Percentiles rank a stretch among this genome's conserved stretches.
phyloP scores from a whole-genome alignment of 1,140 invertebrate species.

The Drosophila jambulina region DNA sequence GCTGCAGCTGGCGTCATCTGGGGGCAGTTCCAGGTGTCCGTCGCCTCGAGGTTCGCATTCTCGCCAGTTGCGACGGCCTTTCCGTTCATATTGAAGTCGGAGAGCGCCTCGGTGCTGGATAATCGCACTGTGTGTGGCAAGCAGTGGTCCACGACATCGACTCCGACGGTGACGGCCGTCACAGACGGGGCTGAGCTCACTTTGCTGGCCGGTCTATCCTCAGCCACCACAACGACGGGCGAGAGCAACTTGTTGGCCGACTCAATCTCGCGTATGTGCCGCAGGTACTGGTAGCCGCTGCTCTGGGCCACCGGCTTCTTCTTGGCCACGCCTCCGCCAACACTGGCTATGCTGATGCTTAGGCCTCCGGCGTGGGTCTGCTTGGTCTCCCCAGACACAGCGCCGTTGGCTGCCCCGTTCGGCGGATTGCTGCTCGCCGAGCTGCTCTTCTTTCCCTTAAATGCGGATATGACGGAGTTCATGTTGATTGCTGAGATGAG shows the following conservation, averaged over 20 bases:
- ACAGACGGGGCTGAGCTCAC: neutral
- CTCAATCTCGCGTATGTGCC: constrained; percentile 84
- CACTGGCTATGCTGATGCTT: constrained; percentile 54
- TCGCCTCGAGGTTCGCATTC: constrained; percentile 64
- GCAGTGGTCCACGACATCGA: constrained; percentile 77
- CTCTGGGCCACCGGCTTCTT: constrained; percentile 72
- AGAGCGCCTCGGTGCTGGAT: constrained; percentile 40
- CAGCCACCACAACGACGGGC: constrained; percentile 65
- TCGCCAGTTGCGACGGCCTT: constrained; percentile 32
- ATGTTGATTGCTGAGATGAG: constrained; percentile 55
- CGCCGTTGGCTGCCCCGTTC: constrained; percentile 6
- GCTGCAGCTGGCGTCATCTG: constrained; percentile 10
- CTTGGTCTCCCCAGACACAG: constrained; percentile 14
- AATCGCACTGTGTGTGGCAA: constrained; percentile 62
- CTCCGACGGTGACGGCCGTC: constrained; percentile 5
- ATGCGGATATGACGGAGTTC: constrained; percentile 85
- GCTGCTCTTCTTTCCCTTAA: constrained; percentile 77
- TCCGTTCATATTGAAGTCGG: constrained; percentile 82
- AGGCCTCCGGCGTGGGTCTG: constrained; percentile 28
- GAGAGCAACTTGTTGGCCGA: constrained; percentile 78
- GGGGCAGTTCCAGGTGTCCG: constrained; percentile 21
- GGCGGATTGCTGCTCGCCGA: constrained; percentile 15
- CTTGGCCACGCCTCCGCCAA: constrained; percentile 43
- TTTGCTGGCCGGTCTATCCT: constrained; percentile 14
- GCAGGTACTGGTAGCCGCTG: constrained; percentile 81